Base-by-base conservation (phyloP, 2,797 vertebrate species). In the Rhinatrema bivittatum region DNA sequence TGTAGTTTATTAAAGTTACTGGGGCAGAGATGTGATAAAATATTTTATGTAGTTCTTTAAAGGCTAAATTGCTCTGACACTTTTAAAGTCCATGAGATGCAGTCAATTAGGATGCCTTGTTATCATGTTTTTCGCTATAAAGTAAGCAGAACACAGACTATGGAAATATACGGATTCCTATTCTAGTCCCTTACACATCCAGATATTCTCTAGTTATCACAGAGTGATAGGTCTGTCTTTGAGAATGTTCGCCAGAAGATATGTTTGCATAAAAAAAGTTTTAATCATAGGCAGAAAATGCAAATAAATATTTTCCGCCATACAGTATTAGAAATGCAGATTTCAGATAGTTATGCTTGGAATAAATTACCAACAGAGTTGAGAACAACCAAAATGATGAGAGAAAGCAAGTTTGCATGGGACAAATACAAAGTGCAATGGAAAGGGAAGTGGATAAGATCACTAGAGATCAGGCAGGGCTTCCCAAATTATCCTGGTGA, bases 1-100 rank as follows among this genome's bases (percentile, higher is more conserved):
- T 81, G 79, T 72, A 82, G 81, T 91, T 93, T 91, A 93, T 93
- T 94, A 93, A 94, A 90, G 81, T 87, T 86, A 83, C 82, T 78
- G 81, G 88, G 70, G 81, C 71, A 83, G 62, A 77, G 59, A 81
- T 78, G 67, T 81, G 80, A 90, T 90, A 87, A 91, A 89, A 89
- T 88, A 88, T 89, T 87, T 88, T 87, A 88, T 88, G 83, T 80
- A 80, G 76, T 84, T 79, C 68, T 87, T 87, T 82, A 86, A 74
- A 79, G 68, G 58, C 68, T 76, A 77, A 82, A 81, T 81, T 70
- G 61, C 48, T 74, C 50, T 70, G 74, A 68, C 57, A 61, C 50
- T 74, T 74, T 73, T 64, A 68, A 76, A 79, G 70, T 78, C 78
- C 72, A 76, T 66, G 76, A 78, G 72, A 87, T 77, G 66, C 68